phyloP scores from a whole-genome alignment of 2,888 invertebrate species.

The Galerucella calmariensis region DNA sequence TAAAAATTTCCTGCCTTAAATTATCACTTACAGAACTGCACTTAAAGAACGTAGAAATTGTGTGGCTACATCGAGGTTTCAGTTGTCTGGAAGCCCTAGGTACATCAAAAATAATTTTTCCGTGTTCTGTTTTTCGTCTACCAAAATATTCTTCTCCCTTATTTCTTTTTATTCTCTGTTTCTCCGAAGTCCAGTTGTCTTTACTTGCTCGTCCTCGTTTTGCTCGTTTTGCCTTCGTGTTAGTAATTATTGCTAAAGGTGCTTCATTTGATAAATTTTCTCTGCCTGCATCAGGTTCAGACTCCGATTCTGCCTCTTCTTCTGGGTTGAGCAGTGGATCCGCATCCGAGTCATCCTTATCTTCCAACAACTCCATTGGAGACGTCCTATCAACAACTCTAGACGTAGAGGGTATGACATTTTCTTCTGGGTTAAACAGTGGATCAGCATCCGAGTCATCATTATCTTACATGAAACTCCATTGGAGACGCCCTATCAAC shows the following conservation, averaged over 20 bases:
- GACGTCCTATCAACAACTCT: too few relatives aligned
- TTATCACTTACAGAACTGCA: background rate
- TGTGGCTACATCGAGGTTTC: background rate
- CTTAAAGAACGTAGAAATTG: background rate
- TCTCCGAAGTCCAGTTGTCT: too few relatives aligned
- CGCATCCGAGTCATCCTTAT: background rate
- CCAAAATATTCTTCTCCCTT: too few relatives aligned
- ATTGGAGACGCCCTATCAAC: too few relatives aligned
- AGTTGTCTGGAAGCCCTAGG: background rate
- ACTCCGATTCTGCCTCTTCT: background rate
- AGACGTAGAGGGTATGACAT: too few relatives aligned
- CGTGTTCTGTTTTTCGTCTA: background rate
- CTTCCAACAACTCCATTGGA: background rate
- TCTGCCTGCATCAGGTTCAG: slow-evolving; percentile 1
- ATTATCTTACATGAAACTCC: too few relatives aligned
- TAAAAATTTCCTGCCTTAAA: background rate
- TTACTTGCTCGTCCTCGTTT: background rate
- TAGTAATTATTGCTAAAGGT: background rate
- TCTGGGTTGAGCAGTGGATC: background rate
- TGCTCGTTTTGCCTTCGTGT: background rate
- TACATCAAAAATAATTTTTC: slow-evolving; percentile 2
- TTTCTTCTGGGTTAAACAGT: too few relatives aligned
- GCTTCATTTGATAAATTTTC: slow-evolving; percentile 1
- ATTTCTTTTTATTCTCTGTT: too few relatives aligned
- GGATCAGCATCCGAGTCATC: too few relatives aligned